phyloP scores from a whole-genome alignment of 2,113 vertebrate species.

The Mustelus asterias region DNA sequence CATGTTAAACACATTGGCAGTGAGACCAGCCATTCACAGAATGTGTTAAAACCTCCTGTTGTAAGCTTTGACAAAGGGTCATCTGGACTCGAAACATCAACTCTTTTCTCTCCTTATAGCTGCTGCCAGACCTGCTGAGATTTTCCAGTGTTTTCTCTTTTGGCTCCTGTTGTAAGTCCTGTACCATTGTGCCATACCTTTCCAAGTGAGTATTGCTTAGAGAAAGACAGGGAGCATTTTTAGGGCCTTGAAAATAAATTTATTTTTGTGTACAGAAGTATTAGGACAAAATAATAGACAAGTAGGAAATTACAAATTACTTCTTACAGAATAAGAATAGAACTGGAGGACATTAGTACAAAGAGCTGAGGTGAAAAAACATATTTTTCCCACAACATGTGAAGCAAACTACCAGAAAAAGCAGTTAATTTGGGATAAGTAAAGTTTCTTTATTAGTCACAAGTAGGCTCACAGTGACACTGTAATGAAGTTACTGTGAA shows the following conservation, averaged over 20 bases:
- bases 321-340: not conserved
- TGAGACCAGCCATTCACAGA: not conserved
- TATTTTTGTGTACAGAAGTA: not conserved
- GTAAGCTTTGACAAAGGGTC: not conserved
- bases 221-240: not conserved
- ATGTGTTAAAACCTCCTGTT: not conserved
- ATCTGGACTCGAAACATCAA: no score
- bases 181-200: not conserved
- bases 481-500: no score
- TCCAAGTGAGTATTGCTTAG: not conserved
- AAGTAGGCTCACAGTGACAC: no score
- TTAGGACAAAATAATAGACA: not conserved
- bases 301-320: not conserved
- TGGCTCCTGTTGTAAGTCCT: not conserved
- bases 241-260: not conserved
- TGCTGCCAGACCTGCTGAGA: no score
- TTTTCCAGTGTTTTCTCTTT: no score
- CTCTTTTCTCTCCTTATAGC: no score
- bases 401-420: not conserved
- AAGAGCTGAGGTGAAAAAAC: not conserved
- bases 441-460: no score
- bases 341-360: not conserved
- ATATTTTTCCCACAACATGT: not conserved
- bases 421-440: not conserved
- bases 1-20: not conserved